phyloP scores from a whole-genome alignment of 2,797 vertebrate genomes.

The Alosa sapidissima region DNA sequence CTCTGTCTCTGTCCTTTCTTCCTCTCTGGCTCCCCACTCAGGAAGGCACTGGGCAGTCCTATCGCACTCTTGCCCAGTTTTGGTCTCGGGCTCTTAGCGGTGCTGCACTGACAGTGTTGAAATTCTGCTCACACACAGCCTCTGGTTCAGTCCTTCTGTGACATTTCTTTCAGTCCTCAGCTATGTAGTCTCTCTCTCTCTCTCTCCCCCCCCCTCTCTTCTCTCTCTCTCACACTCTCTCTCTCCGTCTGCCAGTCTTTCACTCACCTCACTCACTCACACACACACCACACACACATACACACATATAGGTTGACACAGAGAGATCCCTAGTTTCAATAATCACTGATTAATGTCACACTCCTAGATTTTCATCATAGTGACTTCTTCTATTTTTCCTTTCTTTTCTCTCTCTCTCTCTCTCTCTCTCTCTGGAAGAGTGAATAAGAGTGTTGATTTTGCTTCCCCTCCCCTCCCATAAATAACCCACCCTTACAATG shows the following conservation, averaged over 20 bases:
- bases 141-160: constrained; percentile 7
- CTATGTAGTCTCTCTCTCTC: constrained; percentile 59
- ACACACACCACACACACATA: not conserved
- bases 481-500: constrained; percentile 67
- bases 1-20: constrained; percentile 57
- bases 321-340: constrained; percentile 41
- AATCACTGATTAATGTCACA: not conserved
- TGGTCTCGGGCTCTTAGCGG: constrained; percentile 66
- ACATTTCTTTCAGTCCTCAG: not conserved
- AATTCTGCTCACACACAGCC: constrained; percentile 14
- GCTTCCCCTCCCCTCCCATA: constrained; percentile 54
- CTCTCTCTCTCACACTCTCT: constrained; percentile 65
- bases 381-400: not conserved
- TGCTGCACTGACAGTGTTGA: constrained; percentile 19
- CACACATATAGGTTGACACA: constrained; percentile 63
- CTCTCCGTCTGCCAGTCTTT: constrained; percentile 50
- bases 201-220: constrained; percentile 40
- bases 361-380: not conserved
- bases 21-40: not conserved
- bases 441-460: constrained; percentile 66
- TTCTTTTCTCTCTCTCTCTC: not conserved
- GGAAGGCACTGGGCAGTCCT: not conserved
- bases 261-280: not conserved
- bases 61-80: not conserved
- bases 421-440: constrained; percentile 52